Evolutionary conservation across 2,797 vertebrate species (phyloP).

Genomic region (Pelodytes ibericus): DNA sequence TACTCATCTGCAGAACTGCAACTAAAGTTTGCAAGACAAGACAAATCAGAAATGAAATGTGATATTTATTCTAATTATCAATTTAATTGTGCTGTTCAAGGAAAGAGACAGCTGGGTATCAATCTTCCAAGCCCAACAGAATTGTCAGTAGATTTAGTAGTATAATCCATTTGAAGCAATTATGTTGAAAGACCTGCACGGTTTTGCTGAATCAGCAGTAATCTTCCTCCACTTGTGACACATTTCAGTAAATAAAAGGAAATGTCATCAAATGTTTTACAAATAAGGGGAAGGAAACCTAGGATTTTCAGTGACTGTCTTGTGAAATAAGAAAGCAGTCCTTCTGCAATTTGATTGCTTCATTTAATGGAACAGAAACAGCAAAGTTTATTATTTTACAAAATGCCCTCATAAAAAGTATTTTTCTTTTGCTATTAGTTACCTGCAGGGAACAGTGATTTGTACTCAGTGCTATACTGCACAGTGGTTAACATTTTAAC

Average conservation of each 20-base stretch:
- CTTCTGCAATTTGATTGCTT: background rate
- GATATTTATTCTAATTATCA: too few species aligned
- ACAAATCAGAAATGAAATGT: too few species aligned
- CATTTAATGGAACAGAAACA: background rate
- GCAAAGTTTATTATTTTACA: background rate
- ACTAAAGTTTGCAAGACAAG: too few species aligned
- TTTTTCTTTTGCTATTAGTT: background rate
- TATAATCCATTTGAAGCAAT: background rate
- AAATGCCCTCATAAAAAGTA: background rate
- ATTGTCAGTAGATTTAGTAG: too few species aligned
- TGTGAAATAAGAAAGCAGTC: background rate
- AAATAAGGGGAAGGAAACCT: slow-evolving; percentile 30
- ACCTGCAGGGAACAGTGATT: background rate
- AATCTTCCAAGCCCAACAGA: too few species aligned
- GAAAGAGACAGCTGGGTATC: too few species aligned
- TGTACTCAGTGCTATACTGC: background rate
- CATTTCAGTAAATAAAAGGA: slow-evolving; percentile 12
- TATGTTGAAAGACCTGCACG: slow-evolving; percentile 15
- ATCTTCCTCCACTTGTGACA: slow-evolving; percentile 9
- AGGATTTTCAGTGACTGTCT: background rate
- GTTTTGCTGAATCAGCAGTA: slow-evolving; percentile 15
- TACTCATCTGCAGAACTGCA: too few species aligned
- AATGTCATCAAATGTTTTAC: slow-evolving; percentile 3
- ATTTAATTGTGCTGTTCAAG: too few species aligned
- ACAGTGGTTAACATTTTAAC: too few species aligned